Percentiles rank a stretch among this genome's conserved stretches.
Conservation (phyloP, 2,888 invertebrate genomes). For the Phyllotreta cruciferae region DNA sequence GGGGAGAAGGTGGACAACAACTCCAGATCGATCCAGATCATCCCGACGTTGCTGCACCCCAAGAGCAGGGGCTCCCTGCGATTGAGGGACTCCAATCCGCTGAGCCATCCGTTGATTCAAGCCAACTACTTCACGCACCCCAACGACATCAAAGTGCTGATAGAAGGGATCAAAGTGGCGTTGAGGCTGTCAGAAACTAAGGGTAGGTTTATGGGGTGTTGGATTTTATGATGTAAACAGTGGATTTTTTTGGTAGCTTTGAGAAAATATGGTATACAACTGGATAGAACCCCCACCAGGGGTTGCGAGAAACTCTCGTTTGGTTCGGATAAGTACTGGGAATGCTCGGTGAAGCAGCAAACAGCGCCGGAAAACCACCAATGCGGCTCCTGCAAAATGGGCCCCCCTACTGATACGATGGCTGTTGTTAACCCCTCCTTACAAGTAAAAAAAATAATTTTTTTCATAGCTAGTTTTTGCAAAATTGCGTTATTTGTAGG, state of each 20-base stretch:
- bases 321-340: conserved; percentile 71
- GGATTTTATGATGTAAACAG: background rate
- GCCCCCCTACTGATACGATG: conserved; percentile 63
- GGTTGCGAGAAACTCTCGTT: conserved; percentile 80
- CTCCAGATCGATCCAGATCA: conserved; percentile 74
- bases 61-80: conserved; percentile 74
- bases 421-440: conserved; percentile 65
- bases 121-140: conserved; percentile 81
- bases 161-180: conserved; percentile 85
- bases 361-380: conserved; percentile 72
- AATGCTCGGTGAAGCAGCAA: conserved; percentile 65
- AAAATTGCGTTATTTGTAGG: conserved; percentile 55
- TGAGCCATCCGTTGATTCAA: conserved; percentile 82
- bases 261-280: conserved; percentile 73
- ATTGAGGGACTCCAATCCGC: conserved; percentile 76
- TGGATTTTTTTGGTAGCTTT: conserved; percentile 53
- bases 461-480: background rate
- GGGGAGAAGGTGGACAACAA: conserved; percentile 77
- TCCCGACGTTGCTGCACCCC: conserved; percentile 85
- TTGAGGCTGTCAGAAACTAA: conserved; percentile 75
- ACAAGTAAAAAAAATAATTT: conserved; percentile 47
- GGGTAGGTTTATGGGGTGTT: conserved; percentile 55
- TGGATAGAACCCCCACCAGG: conserved; percentile 75
- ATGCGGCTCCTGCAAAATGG: conserved; percentile 71
- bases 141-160: conserved; percentile 78